Percentiles rank a stretch among this genome's conserved stretches.
These are phyloP conservation scores for Drosophila robusta DNA, from an alignment of 2,888 invertebrate species.

Conservation along the genomic window DNA sequence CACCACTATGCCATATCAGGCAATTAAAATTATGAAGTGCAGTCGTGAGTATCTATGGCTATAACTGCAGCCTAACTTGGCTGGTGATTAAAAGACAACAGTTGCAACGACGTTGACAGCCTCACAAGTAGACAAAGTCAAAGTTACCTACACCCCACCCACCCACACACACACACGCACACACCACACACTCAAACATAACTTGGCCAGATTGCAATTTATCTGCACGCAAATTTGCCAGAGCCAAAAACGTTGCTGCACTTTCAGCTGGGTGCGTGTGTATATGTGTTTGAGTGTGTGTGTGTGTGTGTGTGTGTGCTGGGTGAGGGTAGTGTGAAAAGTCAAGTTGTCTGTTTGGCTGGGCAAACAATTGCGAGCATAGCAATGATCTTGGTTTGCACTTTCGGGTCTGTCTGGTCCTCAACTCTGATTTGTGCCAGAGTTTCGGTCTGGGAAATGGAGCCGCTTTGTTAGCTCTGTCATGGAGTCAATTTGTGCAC, in stretches of 20 bases:
- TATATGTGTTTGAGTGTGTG: not conserved
- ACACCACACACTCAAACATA: conserved; percentile 3
- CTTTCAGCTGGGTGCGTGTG: conserved; percentile 6
- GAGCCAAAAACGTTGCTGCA: conserved; percentile 25
- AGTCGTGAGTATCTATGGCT: conserved; percentile 27
- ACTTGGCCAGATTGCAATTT: conserved; percentile 74
- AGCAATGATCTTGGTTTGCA: conserved; percentile 75
- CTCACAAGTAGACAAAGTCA: conserved; percentile 58
- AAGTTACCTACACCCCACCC: not conserved
- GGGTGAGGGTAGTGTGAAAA: conserved; percentile 60
- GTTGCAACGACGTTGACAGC: conserved; percentile 56
- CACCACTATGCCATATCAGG: conserved; percentile 11
- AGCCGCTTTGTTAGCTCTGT: conserved; percentile 40
- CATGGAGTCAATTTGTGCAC: conserved; percentile 63
- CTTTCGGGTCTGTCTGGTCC: conserved; percentile 48
- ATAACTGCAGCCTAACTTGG: conserved; percentile 30
- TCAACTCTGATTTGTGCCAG: conserved; percentile 54
- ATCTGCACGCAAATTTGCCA: conserved; percentile 75
- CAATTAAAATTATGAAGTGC: conserved; percentile 65
- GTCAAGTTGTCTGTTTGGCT: conserved; percentile 76
- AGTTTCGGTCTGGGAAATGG: conserved; percentile 2
- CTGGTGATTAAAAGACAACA: conserved; percentile 78
- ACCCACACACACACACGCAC: not conserved
- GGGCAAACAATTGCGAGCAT: conserved; percentile 73
- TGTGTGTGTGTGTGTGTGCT: not conserved